Percentiles rank a stretch among this genome's conserved stretches.
These are phyloP conservation scores for Clamator glandarius DNA, from an alignment of 2,797 vertebrate species.

Conservation along the genomic window DNA sequence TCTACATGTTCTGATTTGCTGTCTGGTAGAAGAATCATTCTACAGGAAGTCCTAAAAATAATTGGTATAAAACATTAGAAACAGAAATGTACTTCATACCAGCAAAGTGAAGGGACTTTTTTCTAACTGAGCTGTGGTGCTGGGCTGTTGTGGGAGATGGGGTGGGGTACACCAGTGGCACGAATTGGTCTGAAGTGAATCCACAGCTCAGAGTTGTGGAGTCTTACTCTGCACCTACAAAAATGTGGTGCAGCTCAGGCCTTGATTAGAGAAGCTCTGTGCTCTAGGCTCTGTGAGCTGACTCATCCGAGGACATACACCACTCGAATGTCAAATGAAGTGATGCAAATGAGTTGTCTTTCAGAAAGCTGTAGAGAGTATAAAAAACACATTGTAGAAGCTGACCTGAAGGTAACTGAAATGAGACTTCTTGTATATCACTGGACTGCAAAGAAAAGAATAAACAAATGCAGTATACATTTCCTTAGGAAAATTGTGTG, in stretches of 20 bases:
- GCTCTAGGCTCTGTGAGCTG: background rate
- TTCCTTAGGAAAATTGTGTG: background rate
- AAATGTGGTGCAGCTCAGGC: background rate
- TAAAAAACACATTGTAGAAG: background rate
- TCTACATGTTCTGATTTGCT: background rate
- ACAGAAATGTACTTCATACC: background rate
- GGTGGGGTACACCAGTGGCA: background rate
- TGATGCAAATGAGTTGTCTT: background rate
- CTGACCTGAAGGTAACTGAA: background rate
- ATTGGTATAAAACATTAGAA: background rate
- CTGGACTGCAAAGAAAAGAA: background rate
- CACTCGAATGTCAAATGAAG: background rate
- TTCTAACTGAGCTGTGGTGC: background rate
- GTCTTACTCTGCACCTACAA: background rate
- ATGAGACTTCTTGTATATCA: background rate
- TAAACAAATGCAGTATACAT: background rate
- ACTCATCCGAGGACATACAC: background rate
- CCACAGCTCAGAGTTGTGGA: background rate
- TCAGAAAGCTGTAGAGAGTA: background rate
- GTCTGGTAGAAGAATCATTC: constrained; percentile 24
- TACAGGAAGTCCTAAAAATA: constrained; percentile 59
- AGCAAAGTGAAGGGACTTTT: background rate
- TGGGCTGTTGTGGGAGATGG: background rate
- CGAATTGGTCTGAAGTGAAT: background rate
- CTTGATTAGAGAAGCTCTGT: background rate